Percentiles rank a stretch among this genome's conserved stretches.
Conservation (phyloP, 2,113 vertebrate species). For the Montifringilla adamsi region DNA sequence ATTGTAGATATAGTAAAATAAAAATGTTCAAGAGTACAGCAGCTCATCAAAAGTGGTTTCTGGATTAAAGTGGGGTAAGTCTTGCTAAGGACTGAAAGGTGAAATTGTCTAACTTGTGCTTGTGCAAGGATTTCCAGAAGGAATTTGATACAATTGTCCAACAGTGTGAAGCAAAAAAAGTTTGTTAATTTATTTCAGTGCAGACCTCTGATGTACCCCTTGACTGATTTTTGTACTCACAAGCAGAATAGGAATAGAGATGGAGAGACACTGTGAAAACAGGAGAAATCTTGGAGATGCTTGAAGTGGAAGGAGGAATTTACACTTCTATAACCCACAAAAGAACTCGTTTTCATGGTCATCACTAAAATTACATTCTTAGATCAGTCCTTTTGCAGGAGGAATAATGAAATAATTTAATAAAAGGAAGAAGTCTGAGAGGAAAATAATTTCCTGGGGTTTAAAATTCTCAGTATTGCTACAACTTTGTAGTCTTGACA, state of each 20-base stretch:
- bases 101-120: background rate
- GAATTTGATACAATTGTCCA: background rate
- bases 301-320: background rate
- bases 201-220: rapidly evolving
- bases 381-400: background rate
- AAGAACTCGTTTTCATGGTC: background rate
- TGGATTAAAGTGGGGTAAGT: background rate
- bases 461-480: background rate
- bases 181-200: background rate
- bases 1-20: background rate
- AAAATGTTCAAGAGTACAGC: background rate
- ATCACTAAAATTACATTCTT: background rate
- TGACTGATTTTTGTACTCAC: background rate
- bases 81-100: background rate
- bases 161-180: background rate
- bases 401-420: background rate
- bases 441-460: background rate
- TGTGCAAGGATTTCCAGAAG: background rate
- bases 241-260: background rate
- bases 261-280: rapidly evolving
- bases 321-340: background rate
- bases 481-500: background rate
- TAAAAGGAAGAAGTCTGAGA: background rate
- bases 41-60: background rate
- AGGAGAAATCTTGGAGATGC: background rate